These are phyloP conservation scores for Rotaria socialis DNA, from an alignment of 2,888 invertebrate species.

Conservation along the genomic window DNA sequence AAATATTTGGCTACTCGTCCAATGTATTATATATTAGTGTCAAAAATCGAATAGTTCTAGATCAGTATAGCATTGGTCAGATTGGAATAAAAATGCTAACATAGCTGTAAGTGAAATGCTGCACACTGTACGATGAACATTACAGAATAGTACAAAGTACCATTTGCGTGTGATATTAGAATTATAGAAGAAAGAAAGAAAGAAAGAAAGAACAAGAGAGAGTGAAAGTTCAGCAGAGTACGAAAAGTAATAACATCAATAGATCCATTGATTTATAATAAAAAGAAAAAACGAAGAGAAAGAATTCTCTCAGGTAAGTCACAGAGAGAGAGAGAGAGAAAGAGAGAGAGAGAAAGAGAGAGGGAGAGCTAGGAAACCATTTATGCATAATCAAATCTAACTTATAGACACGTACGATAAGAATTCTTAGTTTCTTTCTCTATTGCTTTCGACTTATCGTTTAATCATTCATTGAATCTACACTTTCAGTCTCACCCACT, in stretches of 20 bases:
- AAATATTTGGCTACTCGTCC: too few relatives aligned
- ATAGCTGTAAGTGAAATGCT: background rate
- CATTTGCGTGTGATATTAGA: background rate
- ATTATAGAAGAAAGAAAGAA: background rate
- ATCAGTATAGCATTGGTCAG: too few relatives aligned
- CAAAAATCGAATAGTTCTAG: too few relatives aligned
- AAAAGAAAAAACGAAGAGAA: background rate
- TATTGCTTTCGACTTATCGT: background rate
- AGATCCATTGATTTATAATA: background rate
- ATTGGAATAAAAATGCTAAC: too few relatives aligned
- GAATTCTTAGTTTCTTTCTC: background rate
- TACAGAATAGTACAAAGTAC: background rate
- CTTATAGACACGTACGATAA: background rate
- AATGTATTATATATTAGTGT: too few relatives aligned
- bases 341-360: background rate
- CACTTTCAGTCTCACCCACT: background rate
- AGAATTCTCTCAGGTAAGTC: background rate
- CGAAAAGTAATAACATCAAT: background rate
- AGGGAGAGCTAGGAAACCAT: background rate
- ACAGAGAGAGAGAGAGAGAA: too few relatives aligned
- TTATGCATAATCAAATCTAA: conserved; percentile 7
- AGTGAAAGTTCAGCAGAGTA: background rate
- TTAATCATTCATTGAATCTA: background rate
- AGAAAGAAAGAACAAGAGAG: background rate
- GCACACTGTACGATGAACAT: background rate